Evolutionary conservation across 2,113 vertebrate species (phyloP), one percentile per base, ranked within the genome.

Genomic region (Smithornis capensis): DNA sequence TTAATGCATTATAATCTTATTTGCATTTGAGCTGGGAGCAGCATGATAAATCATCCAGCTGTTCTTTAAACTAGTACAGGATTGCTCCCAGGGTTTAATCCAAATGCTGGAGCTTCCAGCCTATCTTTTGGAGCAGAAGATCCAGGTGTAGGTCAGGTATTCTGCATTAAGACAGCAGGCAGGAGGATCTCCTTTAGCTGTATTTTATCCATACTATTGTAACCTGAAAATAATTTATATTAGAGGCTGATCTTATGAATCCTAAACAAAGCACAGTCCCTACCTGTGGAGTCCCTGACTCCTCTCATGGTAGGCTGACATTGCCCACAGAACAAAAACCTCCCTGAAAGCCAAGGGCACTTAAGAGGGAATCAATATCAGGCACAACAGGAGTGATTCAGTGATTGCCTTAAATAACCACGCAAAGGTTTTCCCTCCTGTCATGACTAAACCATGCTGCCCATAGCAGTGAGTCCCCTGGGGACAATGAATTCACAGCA

Each of bases 341-440:
- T 83, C 50, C 22, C 28, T 92, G 89, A 88, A 87, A 92, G 78
- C 68, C 67, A 65, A 37, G 75, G 38, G 19, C 65, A 23, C 40
- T 78, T 77, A 33, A 28, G 77, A 60, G 50, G 7, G 45, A 84
- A 95, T 95, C 92, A 64, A 79, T 86, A 93, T 16, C 83, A 75
- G 75, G 70, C 29, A 22, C 68, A 89, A 16, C 63, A 82, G 11
- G 93, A 93, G 90, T 88, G 85, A 67, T 83, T 83, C 68, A 84
- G 83, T 64, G 89, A 76, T 65, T 94, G 94, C 87, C 67, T 95
- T 84, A 87, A 94, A 89, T 89, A 82, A 69, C 60, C 63, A 75
- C 7, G 31, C 64, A 57, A 33, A 53, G 65, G 64, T 70, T 89
- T 81, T 65, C 60, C 64, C 78, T 89, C 86, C 79, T 85, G 90